Base-by-base conservation (phyloP, 2,888 invertebrate genomes). In the Entomobrya proxima region DNA sequence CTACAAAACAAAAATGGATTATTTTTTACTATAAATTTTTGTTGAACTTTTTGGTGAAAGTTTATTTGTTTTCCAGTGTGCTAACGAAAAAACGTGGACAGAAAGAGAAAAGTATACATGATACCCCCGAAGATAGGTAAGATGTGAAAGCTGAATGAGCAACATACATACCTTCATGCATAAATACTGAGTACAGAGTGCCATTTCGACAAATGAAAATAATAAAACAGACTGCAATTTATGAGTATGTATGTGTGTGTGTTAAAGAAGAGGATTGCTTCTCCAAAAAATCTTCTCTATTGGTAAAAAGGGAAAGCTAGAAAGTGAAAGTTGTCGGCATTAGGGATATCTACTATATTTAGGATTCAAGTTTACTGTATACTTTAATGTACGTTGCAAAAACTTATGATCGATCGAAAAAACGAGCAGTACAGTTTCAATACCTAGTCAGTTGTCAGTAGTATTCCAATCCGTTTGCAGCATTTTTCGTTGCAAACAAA, bases 21-120 rank as follows among this genome's bases (percentile, higher is more conserved):
- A 47, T 44, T 67, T 67, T 47, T 72, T 72, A 47, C 44, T 15
- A 44, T 47, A 58, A 58, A 32, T 61, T 78, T 61, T 18, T 69
- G 47, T 67, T 67, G 30, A 44, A 72, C 55, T 69, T 80, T 67
- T 77, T 55, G 55, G 75, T 55, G 44, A 74, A 58, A 76, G 83
- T 83, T 84, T 84, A 78, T 77, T 77, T 84, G 77, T 84, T 84
- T 84, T 84, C 77, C 72, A 84, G 84, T 37, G 67, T 37, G 24
- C 69, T 32, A 72, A 50, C 32, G 35, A 76, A 83, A 83, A 69
- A 69, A 69, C 76, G 77, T 84, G 84, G 77, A 84, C 77, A 58
- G 80, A 81, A 82, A 82, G 47, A 72, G 76, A 83, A 83, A 76
- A 37, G 18, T 78, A 27, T 78, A 69, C 84, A 72, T 44, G 76